These are phyloP conservation scores for Drosophila setosimentum DNA, from an alignment of 2,888 invertebrate species.

Conservation along the genomic window DNA sequence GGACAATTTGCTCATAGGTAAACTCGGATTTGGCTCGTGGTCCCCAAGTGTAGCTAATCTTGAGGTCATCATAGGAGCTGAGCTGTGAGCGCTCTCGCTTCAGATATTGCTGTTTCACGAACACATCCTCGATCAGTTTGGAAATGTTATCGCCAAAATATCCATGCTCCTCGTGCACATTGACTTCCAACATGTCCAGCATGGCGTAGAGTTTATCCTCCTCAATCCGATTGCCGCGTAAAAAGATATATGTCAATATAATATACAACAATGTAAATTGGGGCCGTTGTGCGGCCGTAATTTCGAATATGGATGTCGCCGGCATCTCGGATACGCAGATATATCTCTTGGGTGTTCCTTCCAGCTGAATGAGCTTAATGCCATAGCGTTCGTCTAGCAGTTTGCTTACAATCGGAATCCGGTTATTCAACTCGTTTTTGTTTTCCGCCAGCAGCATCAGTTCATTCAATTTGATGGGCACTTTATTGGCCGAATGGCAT, in stretches of 20 bases:
- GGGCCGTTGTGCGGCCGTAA: conserved; percentile 52
- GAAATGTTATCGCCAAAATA: conserved; percentile 59
- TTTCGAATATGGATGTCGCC: conserved; percentile 45
- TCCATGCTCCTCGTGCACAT: conserved; percentile 58
- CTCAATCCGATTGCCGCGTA: conserved; percentile 57
- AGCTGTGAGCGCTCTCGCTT: conserved; percentile 57
- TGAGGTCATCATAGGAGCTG: conserved; percentile 54
- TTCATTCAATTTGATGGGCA: conserved; percentile 59
- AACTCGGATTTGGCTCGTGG: conserved; percentile 59
- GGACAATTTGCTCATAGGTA: conserved; percentile 43
- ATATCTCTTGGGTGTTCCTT: conserved; percentile 47
- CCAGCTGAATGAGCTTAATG: conserved; percentile 36
- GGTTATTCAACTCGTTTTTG: conserved; percentile 20
- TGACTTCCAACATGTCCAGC: conserved; percentile 39
- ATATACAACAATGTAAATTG: conserved; percentile 55
- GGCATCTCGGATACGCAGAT: conserved; percentile 56
- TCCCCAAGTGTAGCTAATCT: conserved; percentile 56
- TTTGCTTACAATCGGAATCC: conserved; percentile 38
- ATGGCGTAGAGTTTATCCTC: conserved; percentile 54
- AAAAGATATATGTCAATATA: conserved; percentile 63
- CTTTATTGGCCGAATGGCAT: conserved; percentile 51
- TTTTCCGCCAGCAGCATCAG: conserved; percentile 24
- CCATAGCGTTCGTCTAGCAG: conserved; percentile 49
- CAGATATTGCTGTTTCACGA: conserved; percentile 61
- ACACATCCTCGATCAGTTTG: conserved; percentile 61